Evolutionary conservation across 2,888 invertebrate genomes (phyloP).

Genomic region (Rhaphigaster nebulosa): DNA sequence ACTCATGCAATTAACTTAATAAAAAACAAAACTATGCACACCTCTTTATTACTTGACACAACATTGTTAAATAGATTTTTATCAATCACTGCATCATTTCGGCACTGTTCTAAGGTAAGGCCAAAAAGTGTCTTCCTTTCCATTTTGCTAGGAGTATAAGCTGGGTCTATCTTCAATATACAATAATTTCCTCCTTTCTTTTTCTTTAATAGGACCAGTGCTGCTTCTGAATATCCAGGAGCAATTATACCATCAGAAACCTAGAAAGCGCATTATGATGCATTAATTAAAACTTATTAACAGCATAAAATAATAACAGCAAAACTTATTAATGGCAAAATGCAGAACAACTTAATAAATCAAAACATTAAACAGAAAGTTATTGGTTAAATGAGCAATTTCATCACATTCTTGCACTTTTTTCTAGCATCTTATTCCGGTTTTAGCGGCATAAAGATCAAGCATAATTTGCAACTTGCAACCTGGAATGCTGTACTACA

Average conservation of each 20-base stretch:
- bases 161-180: conserved; percentile 90
- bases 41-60: conserved; percentile 78
- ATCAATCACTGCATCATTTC: conserved; percentile 90
- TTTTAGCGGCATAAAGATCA: background rate
- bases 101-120: conserved; percentile 85
- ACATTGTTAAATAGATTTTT: conserved; percentile 83
- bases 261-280: conserved; percentile 69
- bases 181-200: conserved; percentile 96
- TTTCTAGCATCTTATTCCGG: background rate
- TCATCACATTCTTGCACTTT: too few relatives aligned
- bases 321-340: too few relatives aligned
- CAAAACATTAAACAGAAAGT: too few relatives aligned
- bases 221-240: conserved; percentile 88
- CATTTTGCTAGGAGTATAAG: conserved; percentile 83
- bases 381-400: too few relatives aligned
- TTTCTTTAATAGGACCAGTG: conserved; percentile 87
- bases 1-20: too few relatives aligned
- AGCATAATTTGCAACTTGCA: too few relatives aligned
- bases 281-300: background rate
- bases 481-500: background rate
- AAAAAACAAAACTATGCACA: conserved; percentile 58
- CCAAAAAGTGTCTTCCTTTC: conserved; percentile 91
- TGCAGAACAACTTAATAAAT: too few relatives aligned
- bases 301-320: too few relatives aligned
- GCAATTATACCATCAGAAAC: conserved; percentile 99